Evolutionary conservation across 2,113 vertebrate species (phyloP).

Genomic region (Heterochromis multidens): DNA sequence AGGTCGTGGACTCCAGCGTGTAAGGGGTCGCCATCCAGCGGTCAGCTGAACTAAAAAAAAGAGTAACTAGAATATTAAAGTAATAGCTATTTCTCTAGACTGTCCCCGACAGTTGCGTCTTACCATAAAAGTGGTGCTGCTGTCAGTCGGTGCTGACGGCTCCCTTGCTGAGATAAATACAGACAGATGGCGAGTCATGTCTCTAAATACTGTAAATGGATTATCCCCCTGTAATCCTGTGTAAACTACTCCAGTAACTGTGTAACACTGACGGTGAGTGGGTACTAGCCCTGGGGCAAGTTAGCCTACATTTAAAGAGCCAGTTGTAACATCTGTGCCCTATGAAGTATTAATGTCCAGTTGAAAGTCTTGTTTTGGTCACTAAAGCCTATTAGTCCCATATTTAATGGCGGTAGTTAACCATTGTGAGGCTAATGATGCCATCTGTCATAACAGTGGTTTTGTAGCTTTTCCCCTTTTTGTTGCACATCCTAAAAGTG

Average conservation of each 20-base stretch:
- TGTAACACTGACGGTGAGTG: constrained; percentile 27
- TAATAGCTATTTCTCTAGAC: background rate
- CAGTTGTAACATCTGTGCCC: background rate
- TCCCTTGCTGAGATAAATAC: constrained; percentile 60
- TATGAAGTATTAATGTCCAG: background rate
- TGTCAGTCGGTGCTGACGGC: constrained; percentile 23
- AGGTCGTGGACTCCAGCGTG: background rate
- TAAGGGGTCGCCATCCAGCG: background rate
- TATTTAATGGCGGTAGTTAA: background rate
- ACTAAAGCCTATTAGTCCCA: background rate
- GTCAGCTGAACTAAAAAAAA: background rate
- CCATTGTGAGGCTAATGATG: background rate
- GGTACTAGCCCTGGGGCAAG: background rate
- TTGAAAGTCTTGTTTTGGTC: background rate
- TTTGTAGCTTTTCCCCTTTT: background rate
- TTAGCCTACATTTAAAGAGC: background rate
- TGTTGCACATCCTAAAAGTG: background rate
- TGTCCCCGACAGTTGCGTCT: background rate
- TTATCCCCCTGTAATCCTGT: constrained; percentile 75
- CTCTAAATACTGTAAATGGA: constrained; percentile 75
- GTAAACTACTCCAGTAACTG: constrained; percentile 70
- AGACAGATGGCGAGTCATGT: constrained; percentile 78
- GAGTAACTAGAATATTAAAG: background rate
- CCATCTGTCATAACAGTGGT: background rate
- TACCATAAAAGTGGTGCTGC: background rate